Percentiles rank a stretch among this genome's conserved stretches.
Evolutionary conservation across 1,140 invertebrate species (phyloP).

Genomic region (Lamellibrachia luymesi): DNA sequence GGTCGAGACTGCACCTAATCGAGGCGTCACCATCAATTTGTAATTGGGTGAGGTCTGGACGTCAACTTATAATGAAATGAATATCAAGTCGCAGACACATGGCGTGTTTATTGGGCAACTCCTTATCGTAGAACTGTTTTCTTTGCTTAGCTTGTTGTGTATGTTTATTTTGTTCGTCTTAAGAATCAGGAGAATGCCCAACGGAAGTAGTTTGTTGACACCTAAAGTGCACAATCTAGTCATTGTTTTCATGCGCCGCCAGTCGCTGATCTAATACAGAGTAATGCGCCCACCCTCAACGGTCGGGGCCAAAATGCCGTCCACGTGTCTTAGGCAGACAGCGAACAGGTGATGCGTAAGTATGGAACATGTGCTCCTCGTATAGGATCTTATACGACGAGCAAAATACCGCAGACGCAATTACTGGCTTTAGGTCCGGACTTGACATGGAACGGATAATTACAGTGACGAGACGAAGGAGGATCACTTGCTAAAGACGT

Average conservation of each 20-base stretch:
- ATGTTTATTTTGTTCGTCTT: background rate
- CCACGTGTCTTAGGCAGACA: background rate
- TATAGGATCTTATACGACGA: background rate
- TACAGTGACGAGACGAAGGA: background rate
- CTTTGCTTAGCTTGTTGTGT: background rate
- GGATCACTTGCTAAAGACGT: too few species aligned
- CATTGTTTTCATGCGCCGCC: background rate
- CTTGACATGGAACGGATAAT: background rate
- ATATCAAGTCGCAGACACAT: too few species aligned
- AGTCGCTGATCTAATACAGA: background rate
- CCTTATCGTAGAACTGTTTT: background rate
- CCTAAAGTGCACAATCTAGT: background rate
- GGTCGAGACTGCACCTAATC: too few species aligned
- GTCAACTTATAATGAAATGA: too few species aligned
- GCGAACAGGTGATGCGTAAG: background rate
- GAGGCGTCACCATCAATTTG: too few species aligned
- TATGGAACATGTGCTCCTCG: background rate
- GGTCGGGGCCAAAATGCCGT: background rate
- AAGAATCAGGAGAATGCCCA: background rate
- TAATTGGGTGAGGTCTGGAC: too few species aligned
- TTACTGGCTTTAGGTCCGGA: background rate
- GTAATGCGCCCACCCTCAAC: background rate
- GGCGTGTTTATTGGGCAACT: background rate
- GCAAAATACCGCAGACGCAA: background rate
- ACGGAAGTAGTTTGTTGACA: background rate